phyloP scores from a whole-genome alignment of 2,888 invertebrate genomes.

The Parascotia fuliginaria region DNA sequence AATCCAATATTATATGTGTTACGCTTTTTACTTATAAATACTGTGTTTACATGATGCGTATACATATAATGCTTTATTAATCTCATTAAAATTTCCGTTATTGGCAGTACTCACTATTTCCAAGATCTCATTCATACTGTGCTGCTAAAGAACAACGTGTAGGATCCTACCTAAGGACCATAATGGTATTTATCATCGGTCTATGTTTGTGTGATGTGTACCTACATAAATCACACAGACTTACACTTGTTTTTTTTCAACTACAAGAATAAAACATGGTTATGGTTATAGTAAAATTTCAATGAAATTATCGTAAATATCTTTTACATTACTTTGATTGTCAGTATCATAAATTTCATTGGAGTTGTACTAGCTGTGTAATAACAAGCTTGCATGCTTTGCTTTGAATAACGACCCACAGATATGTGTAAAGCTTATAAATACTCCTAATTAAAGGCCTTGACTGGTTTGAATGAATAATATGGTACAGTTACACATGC shows the following conservation, averaged over 20 bases:
- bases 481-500: background rate
- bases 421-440: background rate
- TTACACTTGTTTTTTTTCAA: constrained; percentile 30
- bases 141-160: constrained; percentile 80
- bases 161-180: constrained; percentile 79
- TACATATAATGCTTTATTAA: constrained; percentile 32
- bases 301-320: constrained; percentile 25
- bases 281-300: constrained; percentile 25
- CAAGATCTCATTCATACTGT: constrained; percentile 80
- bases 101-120: constrained; percentile 78
- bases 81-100: constrained; percentile 54
- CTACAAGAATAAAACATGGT: constrained; percentile 18
- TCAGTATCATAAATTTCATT: constrained; percentile 32
- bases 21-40: background rate
- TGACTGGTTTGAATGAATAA: constrained; percentile 6
- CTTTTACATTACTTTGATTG: too few species aligned
- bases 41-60: background rate
- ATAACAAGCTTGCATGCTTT: constrained; percentile 26
- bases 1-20: too few species aligned
- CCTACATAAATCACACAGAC: constrained; percentile 28
- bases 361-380: constrained; percentile 25
- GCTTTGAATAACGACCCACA: constrained; percentile 11
- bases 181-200: constrained; percentile 78
- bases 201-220: constrained; percentile 33
- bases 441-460: background rate